Percentiles rank a stretch among this genome's conserved stretches.
These are phyloP conservation scores for Lepus townsendii DNA, from an alignment of 2,797 vertebrate species.

Conservation along the genomic window DNA sequence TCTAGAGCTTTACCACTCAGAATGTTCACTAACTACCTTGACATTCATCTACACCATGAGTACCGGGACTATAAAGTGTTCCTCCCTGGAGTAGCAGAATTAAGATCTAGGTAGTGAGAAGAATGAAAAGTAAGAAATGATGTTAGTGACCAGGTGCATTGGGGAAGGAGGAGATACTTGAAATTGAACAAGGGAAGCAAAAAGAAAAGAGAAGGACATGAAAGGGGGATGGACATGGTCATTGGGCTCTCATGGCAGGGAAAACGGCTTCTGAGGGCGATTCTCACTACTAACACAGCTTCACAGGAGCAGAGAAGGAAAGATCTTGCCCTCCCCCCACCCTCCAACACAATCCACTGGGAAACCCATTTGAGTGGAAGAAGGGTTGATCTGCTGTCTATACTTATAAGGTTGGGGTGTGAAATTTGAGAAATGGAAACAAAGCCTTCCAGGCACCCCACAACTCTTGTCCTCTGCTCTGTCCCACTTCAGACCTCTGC, in stretches of 20 bases:
- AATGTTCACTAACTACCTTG: background rate
- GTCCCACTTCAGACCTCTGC: background rate
- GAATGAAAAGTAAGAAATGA: background rate
- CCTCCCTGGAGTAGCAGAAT: background rate
- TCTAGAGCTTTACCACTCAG: background rate
- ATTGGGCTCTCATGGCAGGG: background rate
- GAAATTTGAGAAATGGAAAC: background rate
- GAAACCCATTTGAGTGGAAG: background rate
- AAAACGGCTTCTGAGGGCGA: background rate
- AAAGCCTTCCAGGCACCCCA: background rate
- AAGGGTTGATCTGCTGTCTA: background rate
- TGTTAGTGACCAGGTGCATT: background rate
- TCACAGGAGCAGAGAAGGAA: background rate
- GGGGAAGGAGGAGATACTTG: background rate
- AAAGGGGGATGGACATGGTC: background rate
- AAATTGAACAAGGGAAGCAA: background rate
- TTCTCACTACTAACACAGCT: background rate
- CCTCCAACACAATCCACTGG: background rate
- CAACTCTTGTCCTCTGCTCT: background rate
- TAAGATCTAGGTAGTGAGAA: slow-evolving; percentile 7
- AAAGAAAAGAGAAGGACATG: background rate
- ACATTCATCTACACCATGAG: background rate
- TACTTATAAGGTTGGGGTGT: background rate
- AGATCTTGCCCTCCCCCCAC: background rate
- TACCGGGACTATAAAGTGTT: background rate